Evolutionary conservation across 2,888 invertebrate species (phyloP).

Genomic region (Tridacna gigas): DNA sequence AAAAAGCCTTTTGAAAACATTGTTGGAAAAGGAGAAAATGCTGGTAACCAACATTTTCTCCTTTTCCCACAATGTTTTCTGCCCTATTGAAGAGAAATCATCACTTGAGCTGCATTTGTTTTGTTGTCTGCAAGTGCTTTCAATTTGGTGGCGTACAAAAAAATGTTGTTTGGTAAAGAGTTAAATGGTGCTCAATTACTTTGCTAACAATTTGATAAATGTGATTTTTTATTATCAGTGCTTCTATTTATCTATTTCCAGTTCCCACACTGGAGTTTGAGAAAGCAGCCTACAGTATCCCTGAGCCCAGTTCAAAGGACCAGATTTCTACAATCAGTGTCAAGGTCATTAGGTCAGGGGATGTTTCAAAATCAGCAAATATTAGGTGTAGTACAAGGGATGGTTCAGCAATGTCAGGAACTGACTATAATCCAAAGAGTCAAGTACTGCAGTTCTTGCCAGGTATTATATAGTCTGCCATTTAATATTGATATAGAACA

Average conservation of each 20-base stretch:
- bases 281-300: conserved; percentile 78
- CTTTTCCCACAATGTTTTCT: too few relatives aligned
- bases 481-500: too few relatives aligned
- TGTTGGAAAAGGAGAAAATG: too few relatives aligned
- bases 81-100: too few relatives aligned
- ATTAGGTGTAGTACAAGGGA: conserved; percentile 83
- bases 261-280: conserved; percentile 81
- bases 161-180: too few relatives aligned
- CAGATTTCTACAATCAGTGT: conserved; percentile 74
- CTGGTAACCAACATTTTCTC: too few relatives aligned
- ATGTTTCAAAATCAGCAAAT: conserved; percentile 74
- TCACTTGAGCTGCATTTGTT: too few relatives aligned
- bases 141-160: too few relatives aligned
- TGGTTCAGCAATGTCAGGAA: conserved; percentile 83
- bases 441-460: conserved; percentile 79
- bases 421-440: conserved; percentile 83
- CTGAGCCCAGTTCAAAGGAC: conserved; percentile 78
- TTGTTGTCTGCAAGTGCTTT: too few relatives aligned
- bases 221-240: not conserved
- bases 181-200: too few relatives aligned
- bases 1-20: too few relatives aligned
- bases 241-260: conserved; percentile 33
- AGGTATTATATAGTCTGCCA: conserved; percentile 78
- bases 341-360: conserved; percentile 81
- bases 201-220: conserved; percentile 6